A percentile compares a stretch with the other conserved stretches of the same genome.
phyloP scores from a whole-genome alignment of 2,888 invertebrate genomes.

The Ischnura elegans region DNA sequence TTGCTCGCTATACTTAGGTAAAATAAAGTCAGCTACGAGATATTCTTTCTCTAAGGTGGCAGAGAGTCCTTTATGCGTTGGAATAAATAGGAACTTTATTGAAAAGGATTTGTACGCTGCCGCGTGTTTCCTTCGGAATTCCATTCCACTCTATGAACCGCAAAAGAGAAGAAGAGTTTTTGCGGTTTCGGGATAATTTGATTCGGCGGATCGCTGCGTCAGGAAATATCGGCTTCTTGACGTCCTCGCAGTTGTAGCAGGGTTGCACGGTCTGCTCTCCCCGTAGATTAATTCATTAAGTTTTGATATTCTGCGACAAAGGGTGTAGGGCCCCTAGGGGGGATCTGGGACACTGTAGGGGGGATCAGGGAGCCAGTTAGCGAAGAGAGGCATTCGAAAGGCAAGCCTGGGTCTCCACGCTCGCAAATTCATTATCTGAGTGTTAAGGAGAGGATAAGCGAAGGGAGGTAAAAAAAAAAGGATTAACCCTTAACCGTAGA shows the following conservation, averaged over 20 bases:
- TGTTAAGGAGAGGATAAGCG: not conserved
- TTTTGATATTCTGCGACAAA: not conserved
- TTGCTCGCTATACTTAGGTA: no score
- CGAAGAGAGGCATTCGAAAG: no score
- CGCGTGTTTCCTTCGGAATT: not conserved
- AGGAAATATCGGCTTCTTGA: not conserved
- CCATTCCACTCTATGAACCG: no score
- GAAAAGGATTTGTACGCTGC: not conserved
- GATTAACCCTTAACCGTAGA: no score
- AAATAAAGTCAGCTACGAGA: no score
- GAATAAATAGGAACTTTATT: not conserved
- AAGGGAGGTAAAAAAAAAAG: not conserved
- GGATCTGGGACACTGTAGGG: not conserved
- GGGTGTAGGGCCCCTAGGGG: not conserved
- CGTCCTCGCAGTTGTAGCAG: not conserved
- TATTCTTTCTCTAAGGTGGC: no score
- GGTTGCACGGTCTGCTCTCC: no score
- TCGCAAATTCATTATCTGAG: conserved; percentile 8
- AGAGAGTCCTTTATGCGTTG: not conserved
- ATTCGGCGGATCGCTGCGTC: not conserved
- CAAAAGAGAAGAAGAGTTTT: not conserved
- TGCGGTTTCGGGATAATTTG: not conserved
- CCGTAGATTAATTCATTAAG: conserved; percentile 15
- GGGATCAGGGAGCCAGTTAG: not conserved
- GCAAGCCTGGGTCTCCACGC: no score